Evolutionary conservation across 2,113 vertebrate species (phyloP).

Genomic region (Callopanchax toddi): DNA sequence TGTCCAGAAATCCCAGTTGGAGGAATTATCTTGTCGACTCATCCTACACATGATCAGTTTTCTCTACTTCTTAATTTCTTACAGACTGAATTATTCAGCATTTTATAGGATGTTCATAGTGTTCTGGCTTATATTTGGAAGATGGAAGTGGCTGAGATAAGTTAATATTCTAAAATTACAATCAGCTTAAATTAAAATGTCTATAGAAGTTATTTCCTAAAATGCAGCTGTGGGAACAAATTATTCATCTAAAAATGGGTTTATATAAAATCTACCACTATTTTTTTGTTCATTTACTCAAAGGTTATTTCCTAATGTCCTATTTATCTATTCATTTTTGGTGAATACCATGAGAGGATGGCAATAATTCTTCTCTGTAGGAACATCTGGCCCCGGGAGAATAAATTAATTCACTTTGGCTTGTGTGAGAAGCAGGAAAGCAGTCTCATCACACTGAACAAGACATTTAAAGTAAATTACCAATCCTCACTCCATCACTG

Average conservation of each 20-base stretch:
- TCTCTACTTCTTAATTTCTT: too few relatives aligned
- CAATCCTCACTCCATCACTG: slow-evolving; percentile 26
- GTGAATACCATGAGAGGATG: slow-evolving; percentile 13
- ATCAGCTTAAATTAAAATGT: neutral
- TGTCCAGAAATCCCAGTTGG: too few relatives aligned
- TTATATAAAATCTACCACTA: neutral
- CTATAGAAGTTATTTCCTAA: neutral
- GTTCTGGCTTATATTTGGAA: too few relatives aligned
- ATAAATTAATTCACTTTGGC: slow-evolving; percentile 34
- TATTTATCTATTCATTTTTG: slow-evolving; percentile 32
- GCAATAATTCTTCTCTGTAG: slow-evolving; percentile 26
- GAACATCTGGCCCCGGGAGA: slow-evolving; percentile 55
- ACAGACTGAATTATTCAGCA: too few relatives aligned
- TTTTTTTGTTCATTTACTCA: neutral
- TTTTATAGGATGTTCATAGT: neutral
- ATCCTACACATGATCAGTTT: too few relatives aligned
- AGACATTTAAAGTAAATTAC: slow-evolving; percentile 53
- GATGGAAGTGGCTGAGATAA: neutral
- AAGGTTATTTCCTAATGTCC: slow-evolving; percentile 21
- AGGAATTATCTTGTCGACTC: too few relatives aligned
- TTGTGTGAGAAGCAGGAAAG: slow-evolving; percentile 31
- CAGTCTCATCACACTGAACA: slow-evolving; percentile 37
- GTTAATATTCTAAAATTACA: neutral
- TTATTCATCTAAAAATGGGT: neutral
- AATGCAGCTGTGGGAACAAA: neutral